These are phyloP conservation scores for Glossophaga mutica DNA, from an alignment of 2,797 vertebrate genomes.

Conservation along the genomic window DNA sequence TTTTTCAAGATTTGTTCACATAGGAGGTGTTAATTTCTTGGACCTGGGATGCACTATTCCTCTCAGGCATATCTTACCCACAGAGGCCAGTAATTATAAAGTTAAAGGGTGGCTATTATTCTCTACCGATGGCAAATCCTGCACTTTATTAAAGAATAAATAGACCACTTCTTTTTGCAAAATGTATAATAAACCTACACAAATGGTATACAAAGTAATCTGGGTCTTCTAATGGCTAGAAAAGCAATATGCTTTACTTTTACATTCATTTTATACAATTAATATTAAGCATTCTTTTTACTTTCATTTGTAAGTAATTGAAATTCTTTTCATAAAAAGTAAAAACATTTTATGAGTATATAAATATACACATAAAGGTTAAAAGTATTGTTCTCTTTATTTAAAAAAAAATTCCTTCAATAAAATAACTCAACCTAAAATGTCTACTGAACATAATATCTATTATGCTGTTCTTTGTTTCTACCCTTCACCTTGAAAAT, in stretches of 20 bases:
- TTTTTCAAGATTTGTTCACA: neutral
- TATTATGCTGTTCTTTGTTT: slow-evolving; percentile 56
- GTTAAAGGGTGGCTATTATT: slow-evolving; percentile 4
- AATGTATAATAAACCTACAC: slow-evolving; percentile 6
- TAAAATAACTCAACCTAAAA: slow-evolving; percentile 50
- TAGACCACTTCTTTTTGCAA: slow-evolving; percentile 34
- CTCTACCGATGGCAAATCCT: slow-evolving; percentile 22
- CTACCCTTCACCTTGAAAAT: slow-evolving; percentile 61
- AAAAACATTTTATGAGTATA: slow-evolving; percentile 56
- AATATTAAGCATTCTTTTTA: slow-evolving; percentile 49
- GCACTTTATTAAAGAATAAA: slow-evolving; percentile 21
- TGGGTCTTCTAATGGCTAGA: slow-evolving; percentile 18
- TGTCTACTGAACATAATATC: slow-evolving; percentile 26
- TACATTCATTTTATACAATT: neutral
- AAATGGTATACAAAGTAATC: slow-evolving; percentile 56
- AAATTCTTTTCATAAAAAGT: slow-evolving; percentile 54
- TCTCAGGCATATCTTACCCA: slow-evolving; percentile 52
- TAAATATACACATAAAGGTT: slow-evolving; percentile 64
- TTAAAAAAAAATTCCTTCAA: slow-evolving; percentile 35
- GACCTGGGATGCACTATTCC: neutral
- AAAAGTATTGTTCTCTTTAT: slow-evolving; percentile 52
- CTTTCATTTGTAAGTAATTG: slow-evolving; percentile 58
- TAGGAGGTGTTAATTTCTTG: neutral
- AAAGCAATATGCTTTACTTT: slow-evolving; percentile 30
- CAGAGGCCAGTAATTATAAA: slow-evolving; percentile 37